Evolutionary conservation across 2,113 vertebrate genomes (phyloP).

Genomic region (Aramus guarauna): DNA sequence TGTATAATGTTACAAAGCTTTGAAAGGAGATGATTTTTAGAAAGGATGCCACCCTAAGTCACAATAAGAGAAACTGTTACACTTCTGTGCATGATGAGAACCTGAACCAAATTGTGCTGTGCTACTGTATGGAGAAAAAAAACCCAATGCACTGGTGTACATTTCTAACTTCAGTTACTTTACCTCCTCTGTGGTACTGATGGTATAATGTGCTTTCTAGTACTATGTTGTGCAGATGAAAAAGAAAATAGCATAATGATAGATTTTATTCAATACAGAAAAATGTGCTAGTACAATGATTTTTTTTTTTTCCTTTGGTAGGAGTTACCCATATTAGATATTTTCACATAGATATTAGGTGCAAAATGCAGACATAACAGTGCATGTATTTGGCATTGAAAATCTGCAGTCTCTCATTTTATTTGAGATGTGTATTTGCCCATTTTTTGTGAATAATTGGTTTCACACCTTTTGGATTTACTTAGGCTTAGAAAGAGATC

Average conservation of each 20-base stretch:
- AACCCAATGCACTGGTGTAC: not conserved
- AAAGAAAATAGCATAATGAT: not conserved
- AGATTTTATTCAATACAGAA: not conserved
- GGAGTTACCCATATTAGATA: not conserved
- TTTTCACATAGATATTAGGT: not conserved
- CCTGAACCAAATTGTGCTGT: not conserved
- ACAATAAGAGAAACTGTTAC: not conserved
- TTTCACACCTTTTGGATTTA: not conserved
- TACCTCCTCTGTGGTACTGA: not conserved
- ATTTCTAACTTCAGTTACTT: slow-evolving; percentile 31
- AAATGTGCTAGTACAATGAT: not conserved
- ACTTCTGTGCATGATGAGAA: not conserved
- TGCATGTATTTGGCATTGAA: not conserved
- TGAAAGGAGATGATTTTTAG: not conserved
- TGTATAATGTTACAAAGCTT: not conserved
- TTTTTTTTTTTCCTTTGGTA: not conserved
- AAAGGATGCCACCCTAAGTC: not conserved
- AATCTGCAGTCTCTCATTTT: not conserved
- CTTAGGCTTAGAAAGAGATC: not conserved
- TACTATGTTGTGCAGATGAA: not conserved
- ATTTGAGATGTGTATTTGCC: not conserved
- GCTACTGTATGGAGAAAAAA: not conserved
- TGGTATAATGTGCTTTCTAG: not conserved
- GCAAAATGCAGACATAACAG: not conserved
- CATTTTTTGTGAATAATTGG: not conserved